phyloP scores from a whole-genome alignment of 2,888 invertebrate species.

The Pandemis heparana region DNA sequence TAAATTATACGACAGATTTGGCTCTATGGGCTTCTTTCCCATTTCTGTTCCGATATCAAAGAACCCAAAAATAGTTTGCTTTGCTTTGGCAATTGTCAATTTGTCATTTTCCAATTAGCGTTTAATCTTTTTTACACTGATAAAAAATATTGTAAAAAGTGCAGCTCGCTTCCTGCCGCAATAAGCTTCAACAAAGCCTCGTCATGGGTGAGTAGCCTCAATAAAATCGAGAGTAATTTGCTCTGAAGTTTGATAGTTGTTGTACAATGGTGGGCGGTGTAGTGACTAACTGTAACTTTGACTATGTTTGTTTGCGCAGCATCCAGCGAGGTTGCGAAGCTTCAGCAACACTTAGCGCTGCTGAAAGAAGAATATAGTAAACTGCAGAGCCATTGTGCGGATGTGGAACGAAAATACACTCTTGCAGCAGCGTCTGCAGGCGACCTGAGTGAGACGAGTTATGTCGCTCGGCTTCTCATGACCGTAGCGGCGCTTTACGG shows the following conservation, averaged over 20 bases:
- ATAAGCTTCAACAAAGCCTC: slow-evolving; percentile 54
- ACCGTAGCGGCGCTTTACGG: slow-evolving; percentile 94
- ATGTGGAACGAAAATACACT: slow-evolving; percentile 94
- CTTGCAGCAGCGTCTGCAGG: slow-evolving; percentile 89
- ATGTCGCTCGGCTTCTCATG: slow-evolving; percentile 92
- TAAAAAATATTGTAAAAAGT: slow-evolving; percentile 54
- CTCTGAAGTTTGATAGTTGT: slow-evolving; percentile 54
- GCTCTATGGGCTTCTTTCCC: too few relatives aligned
- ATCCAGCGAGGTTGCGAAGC: slow-evolving; percentile 87
- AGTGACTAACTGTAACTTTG: slow-evolving; percentile 48
- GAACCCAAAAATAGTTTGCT: too few relatives aligned
- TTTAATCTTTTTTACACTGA: slow-evolving; percentile 55
- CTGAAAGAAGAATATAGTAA: slow-evolving; percentile 96
- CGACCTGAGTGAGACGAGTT: slow-evolving; percentile 90
- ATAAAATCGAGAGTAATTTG: slow-evolving; percentile 51
- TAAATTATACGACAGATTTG: too few relatives aligned
- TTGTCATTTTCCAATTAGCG: slow-evolving; percentile 56
- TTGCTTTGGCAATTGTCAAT: slow-evolving; percentile 56
- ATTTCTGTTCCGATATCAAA: too few relatives aligned
- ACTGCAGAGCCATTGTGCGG: slow-evolving; percentile 92
- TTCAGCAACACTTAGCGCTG: slow-evolving; percentile 94
- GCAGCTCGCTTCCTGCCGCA: slow-evolving; percentile 51
- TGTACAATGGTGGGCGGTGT: slow-evolving; percentile 72
- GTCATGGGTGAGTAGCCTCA: slow-evolving; percentile 76
- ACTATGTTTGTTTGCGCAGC: slow-evolving; percentile 75